These are phyloP conservation scores for Eupithecia inturbata DNA, from an alignment of 2,888 invertebrate species.

Conservation along the genomic window DNA sequence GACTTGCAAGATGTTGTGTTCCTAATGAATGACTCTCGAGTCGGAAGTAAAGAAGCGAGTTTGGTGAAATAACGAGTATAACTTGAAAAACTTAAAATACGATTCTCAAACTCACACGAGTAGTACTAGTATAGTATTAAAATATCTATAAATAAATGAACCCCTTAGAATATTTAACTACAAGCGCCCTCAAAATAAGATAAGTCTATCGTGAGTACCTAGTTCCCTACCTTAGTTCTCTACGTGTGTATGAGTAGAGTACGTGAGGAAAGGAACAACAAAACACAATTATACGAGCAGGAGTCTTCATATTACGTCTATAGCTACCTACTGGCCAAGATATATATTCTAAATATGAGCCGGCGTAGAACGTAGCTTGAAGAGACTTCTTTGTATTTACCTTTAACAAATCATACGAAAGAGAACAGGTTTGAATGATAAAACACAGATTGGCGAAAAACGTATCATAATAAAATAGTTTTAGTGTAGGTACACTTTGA, in stretches of 20 bases:
- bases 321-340: not conserved
- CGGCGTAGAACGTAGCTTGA: not conserved
- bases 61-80: too few relatives aligned
- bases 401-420: too few relatives aligned
- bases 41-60: too few relatives aligned
- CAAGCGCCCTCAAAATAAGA: not conserved
- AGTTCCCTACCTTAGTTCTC: not conserved
- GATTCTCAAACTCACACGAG: not conserved
- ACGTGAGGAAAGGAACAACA: slow-evolving; percentile 24
- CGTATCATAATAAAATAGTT: too few relatives aligned
- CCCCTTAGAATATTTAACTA: not conserved
- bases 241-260: not conserved
- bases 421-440: too few relatives aligned
- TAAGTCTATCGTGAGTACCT: not conserved
- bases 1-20: too few relatives aligned
- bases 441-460: too few relatives aligned
- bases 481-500: too few relatives aligned
- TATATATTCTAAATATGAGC: not conserved
- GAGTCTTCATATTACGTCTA: slow-evolving; percentile 9
- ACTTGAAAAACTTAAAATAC: not conserved
- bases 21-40: too few relatives aligned
- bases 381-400: too few relatives aligned
- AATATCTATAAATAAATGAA: not conserved
- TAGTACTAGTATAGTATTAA: too few relatives aligned
- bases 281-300: slow-evolving; percentile 18